phyloP scores from a whole-genome alignment of 2,797 vertebrate genomes.

The Microctenopoma steveboyesi region DNA sequence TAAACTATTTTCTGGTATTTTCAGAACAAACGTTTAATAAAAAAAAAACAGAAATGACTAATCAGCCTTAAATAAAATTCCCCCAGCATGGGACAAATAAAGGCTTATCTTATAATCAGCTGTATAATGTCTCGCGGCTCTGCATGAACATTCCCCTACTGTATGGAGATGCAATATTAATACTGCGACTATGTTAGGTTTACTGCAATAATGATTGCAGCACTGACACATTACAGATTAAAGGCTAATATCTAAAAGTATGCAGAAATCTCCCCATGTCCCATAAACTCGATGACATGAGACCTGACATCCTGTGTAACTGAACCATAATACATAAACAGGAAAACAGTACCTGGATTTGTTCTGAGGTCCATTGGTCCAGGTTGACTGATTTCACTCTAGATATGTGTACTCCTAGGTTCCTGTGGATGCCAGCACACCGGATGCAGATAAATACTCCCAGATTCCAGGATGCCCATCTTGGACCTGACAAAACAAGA shows the following conservation, averaged over 20 bases:
- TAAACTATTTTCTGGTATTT: too few relatives aligned
- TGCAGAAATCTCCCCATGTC: not conserved
- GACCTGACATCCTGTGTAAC: not conserved
- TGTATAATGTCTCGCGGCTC: too few relatives aligned
- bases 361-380: slow-evolving; percentile 98
- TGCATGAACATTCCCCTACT: not conserved
- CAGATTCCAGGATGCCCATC: slow-evolving; percentile 99
- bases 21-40: too few relatives aligned
- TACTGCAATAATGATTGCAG: not conserved
- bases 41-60: not conserved
- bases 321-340: not conserved
- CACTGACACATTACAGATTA: not conserved
- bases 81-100: too few relatives aligned
- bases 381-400: slow-evolving; percentile 98
- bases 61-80: too few relatives aligned
- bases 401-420: slow-evolving; percentile 98
- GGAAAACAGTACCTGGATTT: slow-evolving; percentile 90
- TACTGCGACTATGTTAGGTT: not conserved
- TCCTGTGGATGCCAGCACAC: slow-evolving; percentile 98
- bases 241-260: not conserved
- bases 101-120: too few relatives aligned
- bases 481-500: slow-evolving; percentile 85
- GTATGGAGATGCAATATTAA: not conserved
- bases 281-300: not conserved
- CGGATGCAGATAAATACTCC: slow-evolving; percentile 98